These are phyloP conservation scores for Cyanoderma ruficeps DNA, from an alignment of 2,113 vertebrate species.

Conservation along the genomic window DNA sequence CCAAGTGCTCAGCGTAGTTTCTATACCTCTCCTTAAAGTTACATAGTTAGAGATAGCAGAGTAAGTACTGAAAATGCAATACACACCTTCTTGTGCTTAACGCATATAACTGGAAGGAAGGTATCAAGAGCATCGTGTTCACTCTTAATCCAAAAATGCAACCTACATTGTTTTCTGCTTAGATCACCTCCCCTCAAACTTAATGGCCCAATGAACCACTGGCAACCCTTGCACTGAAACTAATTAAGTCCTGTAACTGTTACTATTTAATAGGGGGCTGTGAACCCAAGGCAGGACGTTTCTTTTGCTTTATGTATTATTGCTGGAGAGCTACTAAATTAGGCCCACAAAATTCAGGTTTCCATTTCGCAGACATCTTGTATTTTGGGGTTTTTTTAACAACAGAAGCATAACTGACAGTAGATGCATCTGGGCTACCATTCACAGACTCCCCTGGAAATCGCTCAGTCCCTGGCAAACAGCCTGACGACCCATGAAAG, in stretches of 20 bases:
- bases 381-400: neutral
- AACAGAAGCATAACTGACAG: fast-evolving
- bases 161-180: slow-evolving; percentile 11
- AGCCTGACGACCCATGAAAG: neutral
- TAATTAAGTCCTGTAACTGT: neutral
- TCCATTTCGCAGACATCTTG: neutral
- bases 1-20: neutral
- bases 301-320: too few species aligned
- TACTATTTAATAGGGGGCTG: neutral
- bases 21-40: neutral
- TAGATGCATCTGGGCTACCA: too few species aligned
- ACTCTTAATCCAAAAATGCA: neutral
- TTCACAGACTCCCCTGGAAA: neutral
- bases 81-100: neutral
- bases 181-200: slow-evolving; percentile 9
- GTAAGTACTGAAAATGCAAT: neutral
- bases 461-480: neutral
- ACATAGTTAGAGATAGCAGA: neutral
- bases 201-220: neutral
- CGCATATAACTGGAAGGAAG: neutral
- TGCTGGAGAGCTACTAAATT: neutral
- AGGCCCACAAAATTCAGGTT: neutral
- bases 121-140: neutral
- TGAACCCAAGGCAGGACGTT: neutral
- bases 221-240: neutral